phyloP scores from a whole-genome alignment of 1,140 invertebrate genomes.

The Brachionus asplanchnoidis region DNA sequence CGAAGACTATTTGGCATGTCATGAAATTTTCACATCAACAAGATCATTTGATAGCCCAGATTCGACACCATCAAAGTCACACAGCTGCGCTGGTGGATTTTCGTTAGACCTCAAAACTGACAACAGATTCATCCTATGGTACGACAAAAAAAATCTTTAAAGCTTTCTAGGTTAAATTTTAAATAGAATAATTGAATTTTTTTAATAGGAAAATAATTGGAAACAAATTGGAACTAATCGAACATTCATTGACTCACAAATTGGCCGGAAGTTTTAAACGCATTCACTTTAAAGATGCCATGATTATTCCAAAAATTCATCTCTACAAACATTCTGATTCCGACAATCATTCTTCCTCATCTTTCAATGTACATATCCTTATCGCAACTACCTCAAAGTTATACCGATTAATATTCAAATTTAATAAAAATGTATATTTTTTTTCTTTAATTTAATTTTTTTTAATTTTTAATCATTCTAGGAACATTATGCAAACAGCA shows the following conservation, averaged over 20 bases:
- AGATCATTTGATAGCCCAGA: background rate
- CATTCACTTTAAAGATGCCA: slow-evolving; percentile 34
- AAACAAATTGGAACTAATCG: slow-evolving; percentile 17
- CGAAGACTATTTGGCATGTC: background rate
- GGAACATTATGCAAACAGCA: background rate
- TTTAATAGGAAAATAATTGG: slow-evolving; percentile 7
- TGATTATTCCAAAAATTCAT: slow-evolving; percentile 6
- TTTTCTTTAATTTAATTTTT: background rate
- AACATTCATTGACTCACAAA: slow-evolving; percentile 24
- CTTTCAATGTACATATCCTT: background rate
- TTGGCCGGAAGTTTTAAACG: slow-evolving; percentile 12
- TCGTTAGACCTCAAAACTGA: background rate
- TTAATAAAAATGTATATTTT: slow-evolving; percentile 19
- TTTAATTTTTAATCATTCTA: background rate
- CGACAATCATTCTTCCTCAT: background rate
- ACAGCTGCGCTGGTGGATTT: slow-evolving; percentile 4
- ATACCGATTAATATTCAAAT: slow-evolving; percentile 30
- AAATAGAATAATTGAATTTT: background rate
- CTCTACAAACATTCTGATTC: slow-evolving; percentile 5
- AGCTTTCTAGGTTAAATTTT: background rate
- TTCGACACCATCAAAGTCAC: background rate
- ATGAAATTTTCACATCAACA: background rate
- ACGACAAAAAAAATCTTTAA: background rate
- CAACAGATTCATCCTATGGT: slow-evolving; percentile 30
- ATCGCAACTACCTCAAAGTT: slow-evolving; percentile 17